Base-by-base conservation (phyloP, 2,113 vertebrate genomes). In the Malaclemys terrapin region DNA sequence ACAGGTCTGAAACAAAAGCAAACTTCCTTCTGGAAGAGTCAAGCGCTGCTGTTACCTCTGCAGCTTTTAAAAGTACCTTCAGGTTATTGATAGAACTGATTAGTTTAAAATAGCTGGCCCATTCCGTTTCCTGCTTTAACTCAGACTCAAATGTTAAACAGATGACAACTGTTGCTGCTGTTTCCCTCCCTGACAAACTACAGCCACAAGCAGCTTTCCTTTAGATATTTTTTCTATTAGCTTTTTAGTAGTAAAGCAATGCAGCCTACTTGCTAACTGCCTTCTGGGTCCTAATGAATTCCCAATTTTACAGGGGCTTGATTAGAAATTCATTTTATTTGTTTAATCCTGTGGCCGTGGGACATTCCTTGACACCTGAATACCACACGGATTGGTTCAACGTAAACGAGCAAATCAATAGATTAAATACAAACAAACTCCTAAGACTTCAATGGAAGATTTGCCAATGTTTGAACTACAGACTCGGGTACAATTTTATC, bases 11-110 rank as follows among this genome's bases (percentile, higher is more conserved):
- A 80, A 95, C 95, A 97, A 96, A 94, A 80, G 89, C 95, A 89
- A 95, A 89, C 97, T 97, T 97, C 97, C 96, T 97, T 88, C 92
- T 95, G 90, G 91, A 96, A 96, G 91, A 96, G 85, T 91, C 79
- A 76, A 79, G 83, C 88, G 92, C 90, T 93, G 85, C 82, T 95
- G 59, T 81, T 87, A 47, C 82, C 92, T 82, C 94, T 87, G 75
- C 38, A 89, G 88, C 89, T 94, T 94, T 94, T 83, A 96, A 94
- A 95, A 87, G 85, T 93, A 24, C 92, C 95, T 93, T 89, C 62
- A 45, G 80, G 69, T 90, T 95, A 97, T 96, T 96, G 96, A 97
- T 95, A 97, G 95, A 94, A 57, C 83, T 20, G 31, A 90, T 92
- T 54, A 62, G 80, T 84, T 95, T 89, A 89, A 97, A 97, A 96